A percentile compares a stretch with the other conserved stretches of the same genome.
Conservation (phyloP, 2,113 vertebrate species). For the Taurulus bubalis region DNA sequence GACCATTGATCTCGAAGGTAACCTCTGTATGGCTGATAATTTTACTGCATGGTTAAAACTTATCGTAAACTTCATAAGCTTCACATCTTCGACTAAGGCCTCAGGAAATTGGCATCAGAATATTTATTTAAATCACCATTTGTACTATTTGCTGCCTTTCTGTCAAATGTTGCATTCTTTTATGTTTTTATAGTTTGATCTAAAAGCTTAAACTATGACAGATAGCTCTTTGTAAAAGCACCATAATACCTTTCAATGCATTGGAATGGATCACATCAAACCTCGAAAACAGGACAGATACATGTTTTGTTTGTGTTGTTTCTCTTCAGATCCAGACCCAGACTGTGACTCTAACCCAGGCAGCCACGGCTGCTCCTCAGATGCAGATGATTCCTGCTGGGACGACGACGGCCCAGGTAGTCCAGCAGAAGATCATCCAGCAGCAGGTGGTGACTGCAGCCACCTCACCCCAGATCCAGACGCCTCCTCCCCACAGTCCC, state of each 20-base stretch:
- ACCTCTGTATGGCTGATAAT: background rate
- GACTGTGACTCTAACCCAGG: slow-evolving; percentile 88
- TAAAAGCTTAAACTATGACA: background rate
- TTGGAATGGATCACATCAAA: background rate
- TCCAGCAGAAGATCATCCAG: slow-evolving; percentile 91
- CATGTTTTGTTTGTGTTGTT: background rate
- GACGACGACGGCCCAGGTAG: slow-evolving; percentile 83
- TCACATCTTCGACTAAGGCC: background rate
- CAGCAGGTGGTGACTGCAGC: slow-evolving; percentile 87
- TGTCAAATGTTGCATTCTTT: background rate
- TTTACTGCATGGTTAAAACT: background rate
- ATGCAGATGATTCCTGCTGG: slow-evolving; percentile 90
- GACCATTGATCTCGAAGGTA: background rate
- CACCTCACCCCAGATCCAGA: slow-evolving; percentile 87
- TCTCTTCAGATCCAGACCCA: slow-evolving; percentile 85
- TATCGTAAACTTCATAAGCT: background rate
- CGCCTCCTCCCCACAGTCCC: slow-evolving; percentile 87
- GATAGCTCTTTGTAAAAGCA: background rate
- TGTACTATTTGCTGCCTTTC: background rate
- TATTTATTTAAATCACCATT: background rate
- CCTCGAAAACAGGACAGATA: background rate
- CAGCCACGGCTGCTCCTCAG: slow-evolving; percentile 80
- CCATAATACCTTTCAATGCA: background rate
- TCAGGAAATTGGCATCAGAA: background rate
- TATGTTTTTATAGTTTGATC: background rate